These are phyloP conservation scores for Cyclopterus lumpus DNA, from an alignment of 2,797 vertebrate genomes.

Conservation along the genomic window DNA sequence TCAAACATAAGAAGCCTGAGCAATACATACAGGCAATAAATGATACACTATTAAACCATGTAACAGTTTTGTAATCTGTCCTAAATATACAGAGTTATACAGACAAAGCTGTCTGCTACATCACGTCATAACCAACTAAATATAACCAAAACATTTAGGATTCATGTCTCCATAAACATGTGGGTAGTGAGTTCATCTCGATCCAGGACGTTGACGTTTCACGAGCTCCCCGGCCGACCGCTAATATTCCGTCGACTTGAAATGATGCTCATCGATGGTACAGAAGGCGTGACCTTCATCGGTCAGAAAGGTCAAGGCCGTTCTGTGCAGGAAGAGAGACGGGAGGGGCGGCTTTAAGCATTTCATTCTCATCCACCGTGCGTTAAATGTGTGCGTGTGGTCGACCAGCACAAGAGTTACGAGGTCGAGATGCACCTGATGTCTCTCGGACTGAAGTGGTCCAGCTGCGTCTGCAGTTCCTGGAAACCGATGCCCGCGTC, in stretches of 20 bases:
- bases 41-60: background rate
- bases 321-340: slow-evolving; percentile 35
- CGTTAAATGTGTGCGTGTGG: no score
- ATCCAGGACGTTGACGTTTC: background rate
- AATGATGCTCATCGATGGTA: slow-evolving; percentile 70
- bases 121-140: background rate
- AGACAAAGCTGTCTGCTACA: background rate
- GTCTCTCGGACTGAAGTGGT: slow-evolving; percentile 7
- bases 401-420: background rate
- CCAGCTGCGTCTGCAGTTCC: slow-evolving; percentile 42
- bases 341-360: background rate
- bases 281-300: slow-evolving; percentile 62
- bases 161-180: background rate
- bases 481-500: slow-evolving; percentile 43
- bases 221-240: background rate
- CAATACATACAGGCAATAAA: background rate
- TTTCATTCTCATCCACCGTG: background rate
- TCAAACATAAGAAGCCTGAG: slow-evolving; percentile 5
- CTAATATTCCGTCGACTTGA: slow-evolving; percentile 44
- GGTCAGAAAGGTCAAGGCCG: slow-evolving; percentile 56
- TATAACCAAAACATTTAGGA: background rate
- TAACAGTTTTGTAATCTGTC: background rate
- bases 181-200: background rate
- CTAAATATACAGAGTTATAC: background rate
- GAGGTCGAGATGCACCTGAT: slow-evolving; percentile 52